Base-by-base conservation (phyloP, 2,113 vertebrate genomes). In the Brienomyrus brachyistius region DNA sequence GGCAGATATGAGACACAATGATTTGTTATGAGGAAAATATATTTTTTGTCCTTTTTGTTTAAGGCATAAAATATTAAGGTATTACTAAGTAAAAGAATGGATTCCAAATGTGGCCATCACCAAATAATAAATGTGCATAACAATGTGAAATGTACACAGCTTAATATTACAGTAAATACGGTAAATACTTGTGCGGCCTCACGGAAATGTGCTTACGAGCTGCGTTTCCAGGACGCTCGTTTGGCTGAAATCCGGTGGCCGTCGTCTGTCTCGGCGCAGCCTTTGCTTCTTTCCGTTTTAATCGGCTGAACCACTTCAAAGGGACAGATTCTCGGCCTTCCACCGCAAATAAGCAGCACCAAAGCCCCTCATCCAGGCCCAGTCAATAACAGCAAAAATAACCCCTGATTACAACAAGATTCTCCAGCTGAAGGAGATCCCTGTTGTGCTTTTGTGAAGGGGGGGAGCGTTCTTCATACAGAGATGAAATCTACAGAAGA, bases 361-460 rank as follows among this genome's bases (percentile, higher is more conserved):
- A 66, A 66, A 54, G 35, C 56, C 56, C 40, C 19, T 17, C 35
- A 52, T 35, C 31, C 27, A 56, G 51, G 27, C 86, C 59, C 52
- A 88, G 87, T 88, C 87, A 88, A 88, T 88, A 88, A 62, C 51
- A 10, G 17, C 54, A 66, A 88, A 88, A 88, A 88, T 66, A 88
- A 59, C 27, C 35, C 87, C 35, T 88, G 31, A 66, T 88, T 54
- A 54, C 51, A 87, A 54, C n/a, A 40, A 87, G 51, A 54, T 87
- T 87, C 54, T 88, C 87, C 54, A 6, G 86, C 54, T 23, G 52
- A 87, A 62, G 50, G 21, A 88, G n/a, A 88, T 88, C 50, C 47
- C 51, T 40, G 50, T 11, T 87, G 48, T 54, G 85, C 31, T 43
- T 62, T 62, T 88, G 35, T 40, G 35, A 13, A 47, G 48, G 48